phyloP scores from a whole-genome alignment of 2,888 invertebrate genomes.

The Synergus japonicus region DNA sequence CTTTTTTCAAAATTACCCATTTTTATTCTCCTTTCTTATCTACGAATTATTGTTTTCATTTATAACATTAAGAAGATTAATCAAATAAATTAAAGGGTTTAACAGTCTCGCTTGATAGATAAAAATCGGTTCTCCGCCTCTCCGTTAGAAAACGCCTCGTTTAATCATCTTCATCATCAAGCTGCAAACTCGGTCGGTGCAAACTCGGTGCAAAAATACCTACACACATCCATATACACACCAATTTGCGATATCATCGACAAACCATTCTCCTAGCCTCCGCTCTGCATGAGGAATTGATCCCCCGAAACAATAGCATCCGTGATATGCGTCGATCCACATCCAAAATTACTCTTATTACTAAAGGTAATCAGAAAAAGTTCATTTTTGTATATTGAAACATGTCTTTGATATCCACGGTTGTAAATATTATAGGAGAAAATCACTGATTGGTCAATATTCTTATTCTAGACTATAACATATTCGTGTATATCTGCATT shows the following conservation, averaged over 20 bases:
- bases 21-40: too few relatives aligned
- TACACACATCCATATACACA: neutral
- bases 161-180: slow-evolving; percentile 61
- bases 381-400: neutral
- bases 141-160: slow-evolving; percentile 63
- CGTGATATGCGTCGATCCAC: slow-evolving; percentile 47
- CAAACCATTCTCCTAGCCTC: neutral
- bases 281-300: slow-evolving; percentile 44
- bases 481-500: slow-evolving; percentile 16
- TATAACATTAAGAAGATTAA: too few relatives aligned
- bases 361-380: slow-evolving; percentile 21
- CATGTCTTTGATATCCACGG: neutral
- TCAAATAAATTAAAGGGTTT: too few relatives aligned
- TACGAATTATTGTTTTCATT: too few relatives aligned
- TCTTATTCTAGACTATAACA: slow-evolving; percentile 23
- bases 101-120: too few relatives aligned
- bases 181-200: slow-evolving; percentile 49
- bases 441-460: neutral
- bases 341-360: slow-evolving; percentile 68
- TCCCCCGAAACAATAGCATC: slow-evolving; percentile 40
- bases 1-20: neutral
- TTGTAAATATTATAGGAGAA: neutral
- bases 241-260: neutral
- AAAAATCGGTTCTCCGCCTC: slow-evolving; percentile 49
- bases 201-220: slow-evolving; percentile 48